phyloP scores from a whole-genome alignment of 2,797 vertebrate species.

The Acipenser oxyrinchus region DNA sequence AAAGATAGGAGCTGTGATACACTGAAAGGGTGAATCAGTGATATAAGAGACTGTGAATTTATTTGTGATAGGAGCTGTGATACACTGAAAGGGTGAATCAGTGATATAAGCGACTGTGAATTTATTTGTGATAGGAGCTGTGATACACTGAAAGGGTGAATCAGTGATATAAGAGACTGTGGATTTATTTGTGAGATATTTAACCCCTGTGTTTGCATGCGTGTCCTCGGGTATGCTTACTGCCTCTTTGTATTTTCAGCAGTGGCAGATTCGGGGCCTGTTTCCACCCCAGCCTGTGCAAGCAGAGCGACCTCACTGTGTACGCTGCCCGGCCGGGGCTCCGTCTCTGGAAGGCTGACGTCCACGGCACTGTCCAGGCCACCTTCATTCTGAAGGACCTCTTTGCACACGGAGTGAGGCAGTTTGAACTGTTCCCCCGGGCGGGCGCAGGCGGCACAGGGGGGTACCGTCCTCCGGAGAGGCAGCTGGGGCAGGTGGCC shows the following conservation, averaged over 20 bases:
- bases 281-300: slow-evolving; percentile 90
- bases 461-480: slow-evolving; percentile 62
- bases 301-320: slow-evolving; percentile 82
- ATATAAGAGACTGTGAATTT: too few relatives aligned
- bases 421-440: slow-evolving; percentile 81
- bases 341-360: slow-evolving; percentile 81
- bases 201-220: too few relatives aligned
- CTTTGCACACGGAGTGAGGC: slow-evolving; percentile 67
- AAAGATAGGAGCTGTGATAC: too few relatives aligned
- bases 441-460: slow-evolving; percentile 47
- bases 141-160: too few relatives aligned
- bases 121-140: too few relatives aligned
- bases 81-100: too few relatives aligned
- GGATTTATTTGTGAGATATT: too few relatives aligned
- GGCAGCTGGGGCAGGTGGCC: slow-evolving; percentile 76
- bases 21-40: too few relatives aligned
- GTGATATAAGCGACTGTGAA: too few relatives aligned
- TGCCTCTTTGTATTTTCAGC: slow-evolving; percentile 38
- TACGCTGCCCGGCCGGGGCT: slow-evolving; percentile 84
- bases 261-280: slow-evolving; percentile 85
- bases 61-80: too few relatives aligned
- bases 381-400: slow-evolving; percentile 76
- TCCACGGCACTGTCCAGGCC: slow-evolving; percentile 78
- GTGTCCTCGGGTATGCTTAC: too few relatives aligned
- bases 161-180: too few relatives aligned